Evolutionary conservation across 2,888 invertebrate species (phyloP), one percentile per base, ranked within the genome.

Genomic region (Hipparchia semele): DNA sequence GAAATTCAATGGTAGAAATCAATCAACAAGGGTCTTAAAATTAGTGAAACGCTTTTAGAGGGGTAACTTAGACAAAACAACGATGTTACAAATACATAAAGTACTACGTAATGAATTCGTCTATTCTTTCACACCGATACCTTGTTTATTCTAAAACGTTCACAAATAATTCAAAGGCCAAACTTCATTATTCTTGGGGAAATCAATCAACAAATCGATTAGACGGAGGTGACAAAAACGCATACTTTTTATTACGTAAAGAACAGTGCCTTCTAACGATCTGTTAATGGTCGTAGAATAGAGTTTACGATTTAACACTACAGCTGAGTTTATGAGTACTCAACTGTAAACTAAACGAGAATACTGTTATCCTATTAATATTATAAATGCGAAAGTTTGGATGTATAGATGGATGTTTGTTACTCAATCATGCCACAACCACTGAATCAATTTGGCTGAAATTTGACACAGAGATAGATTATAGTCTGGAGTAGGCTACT

Each of bases 281-380:
- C 83, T 85, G 90, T 87, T 92, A 90, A 92, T 89, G 87, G 85
- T 81, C 76, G 71, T 73, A 77, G 80, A 87, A 86, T 85, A 86
- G 85, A 86, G 84, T 91, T 91, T 83, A 92, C 88, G 90, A 88
- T 89, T 87, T 87, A 84, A 89, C 89, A 86, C 86, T 79, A 80
- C 78, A 82, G 77, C 76, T 75, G 62, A 80, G 83, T 90, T 91
- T 87, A 91, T 85, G 88, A 81, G 83, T 86, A 84, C 87, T 87
- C 89, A 89, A 85, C n/a, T 45, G 10, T 53, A 53, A 45, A 66
- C 45, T 71, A 60, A 59, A 66, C 60, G 53, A 66, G 9, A 59
- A 10, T 7, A 6, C 6, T 56, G 56, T 23, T 5, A 6, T 13
- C 23, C 23, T 23, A 23, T 23, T 23, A 23, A 23, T 23, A 23